These are phyloP conservation scores for Choloepus didactylus DNA, from an alignment of 2,797 vertebrate species.

Conservation along the genomic window DNA sequence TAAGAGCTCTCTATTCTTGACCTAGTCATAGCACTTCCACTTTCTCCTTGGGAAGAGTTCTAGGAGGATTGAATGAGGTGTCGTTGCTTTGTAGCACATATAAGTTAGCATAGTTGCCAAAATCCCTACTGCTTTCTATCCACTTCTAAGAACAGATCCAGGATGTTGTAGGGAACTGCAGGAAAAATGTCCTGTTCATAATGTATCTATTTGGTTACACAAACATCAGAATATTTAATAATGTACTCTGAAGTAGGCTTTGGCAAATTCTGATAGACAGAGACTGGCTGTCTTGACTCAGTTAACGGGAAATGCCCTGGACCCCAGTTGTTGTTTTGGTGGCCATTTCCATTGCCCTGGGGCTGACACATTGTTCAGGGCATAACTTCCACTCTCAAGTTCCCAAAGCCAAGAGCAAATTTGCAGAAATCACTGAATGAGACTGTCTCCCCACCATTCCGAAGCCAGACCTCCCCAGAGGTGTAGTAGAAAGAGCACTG, in stretches of 20 bases:
- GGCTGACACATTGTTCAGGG: not conserved
- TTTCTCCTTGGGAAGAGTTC: not conserved
- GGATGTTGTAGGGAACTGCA: conserved; percentile 70
- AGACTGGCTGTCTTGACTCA: conserved; percentile 45
- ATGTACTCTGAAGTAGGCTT: conserved; percentile 56
- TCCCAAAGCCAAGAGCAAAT: not conserved
- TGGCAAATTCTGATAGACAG: conserved; percentile 67
- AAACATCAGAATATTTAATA: conserved; percentile 75
- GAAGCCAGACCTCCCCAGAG: not conserved
- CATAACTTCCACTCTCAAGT: not conserved
- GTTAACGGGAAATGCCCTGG: conserved; percentile 59
- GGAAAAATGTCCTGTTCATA: conserved; percentile 71
- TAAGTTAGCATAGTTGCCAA: conserved; percentile 45
- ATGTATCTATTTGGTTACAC: conserved; percentile 79
- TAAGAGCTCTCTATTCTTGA: not conserved
- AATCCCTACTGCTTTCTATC: conserved; percentile 59
- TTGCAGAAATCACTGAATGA: not conserved
- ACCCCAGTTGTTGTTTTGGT: conserved; percentile 5
- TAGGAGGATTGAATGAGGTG: not conserved
- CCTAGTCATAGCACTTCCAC: not conserved
- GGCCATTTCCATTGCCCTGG: conserved; percentile 10
- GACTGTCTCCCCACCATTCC: too few species aligned
- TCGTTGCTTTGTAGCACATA: not conserved
- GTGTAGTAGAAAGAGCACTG: not conserved
- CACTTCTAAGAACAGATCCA: conserved; percentile 72